A percentile compares a stretch with the other conserved stretches of the same genome.
phyloP scores from a whole-genome alignment of 2,888 invertebrate species.

The Xestia ashworthii region DNA sequence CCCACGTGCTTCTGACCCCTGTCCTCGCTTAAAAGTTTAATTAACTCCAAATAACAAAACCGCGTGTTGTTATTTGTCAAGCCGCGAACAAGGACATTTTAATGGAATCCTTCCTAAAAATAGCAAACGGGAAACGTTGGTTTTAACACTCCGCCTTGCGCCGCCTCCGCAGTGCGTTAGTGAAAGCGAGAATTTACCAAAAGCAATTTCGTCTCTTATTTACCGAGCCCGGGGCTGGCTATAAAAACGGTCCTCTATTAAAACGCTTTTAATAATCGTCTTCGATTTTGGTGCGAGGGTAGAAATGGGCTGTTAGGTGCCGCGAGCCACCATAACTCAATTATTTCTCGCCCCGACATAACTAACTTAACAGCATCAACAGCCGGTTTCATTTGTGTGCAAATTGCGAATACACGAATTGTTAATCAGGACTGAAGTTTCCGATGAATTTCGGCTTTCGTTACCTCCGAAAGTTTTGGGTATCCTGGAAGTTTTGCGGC shows the following conservation, averaged over 20 bases:
- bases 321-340: conserved; percentile 68
- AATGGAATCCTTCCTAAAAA: conserved; percentile 43
- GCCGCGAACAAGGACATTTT: conserved; percentile 32
- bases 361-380: conserved; percentile 55
- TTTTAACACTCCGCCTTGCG: conserved; percentile 16
- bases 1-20: neutral
- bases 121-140: conserved; percentile 24
- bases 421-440: conserved; percentile 43
- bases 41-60: conserved; percentile 33
- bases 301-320: conserved; percentile 65
- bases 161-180: conserved; percentile 10
- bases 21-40: conserved; percentile 13
- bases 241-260: conserved; percentile 61
- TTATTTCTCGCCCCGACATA: conserved; percentile 63
- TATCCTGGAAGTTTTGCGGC: conserved; percentile 41
- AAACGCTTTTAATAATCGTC: conserved; percentile 69
- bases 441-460: conserved; percentile 43
- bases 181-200: conserved; percentile 41
- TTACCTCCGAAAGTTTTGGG: conserved; percentile 39
- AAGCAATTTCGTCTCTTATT: conserved; percentile 57
- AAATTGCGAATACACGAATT: conserved; percentile 59
- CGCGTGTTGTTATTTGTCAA: conserved; percentile 30
- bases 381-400: conserved; percentile 58
- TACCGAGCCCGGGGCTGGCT: conserved; percentile 29
- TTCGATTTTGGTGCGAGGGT: conserved; percentile 62